phyloP scores from a whole-genome alignment of 2,113 vertebrate species.

The Rousettus leschenaultii region DNA sequence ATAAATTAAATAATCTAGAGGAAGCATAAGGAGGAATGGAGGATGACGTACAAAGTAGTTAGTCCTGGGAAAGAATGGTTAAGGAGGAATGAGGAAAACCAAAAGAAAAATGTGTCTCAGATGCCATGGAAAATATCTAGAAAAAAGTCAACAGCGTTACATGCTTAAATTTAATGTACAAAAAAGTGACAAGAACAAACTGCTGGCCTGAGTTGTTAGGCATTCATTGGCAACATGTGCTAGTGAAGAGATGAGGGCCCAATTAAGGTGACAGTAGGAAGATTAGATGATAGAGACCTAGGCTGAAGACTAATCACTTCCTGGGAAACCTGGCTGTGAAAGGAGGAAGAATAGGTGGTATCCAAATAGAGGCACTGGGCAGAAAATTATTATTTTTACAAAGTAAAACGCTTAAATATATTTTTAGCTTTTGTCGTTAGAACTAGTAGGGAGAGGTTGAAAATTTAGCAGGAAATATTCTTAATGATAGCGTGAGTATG shows the following conservation, averaged over 20 bases:
- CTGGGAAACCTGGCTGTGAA: background rate
- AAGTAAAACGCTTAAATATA: background rate
- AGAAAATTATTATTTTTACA: slow-evolving; percentile 45
- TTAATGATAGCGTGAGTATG: slow-evolving; percentile 22
- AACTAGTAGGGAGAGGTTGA: background rate
- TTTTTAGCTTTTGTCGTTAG: slow-evolving; percentile 22
- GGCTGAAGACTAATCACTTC: background rate
- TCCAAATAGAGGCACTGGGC: background rate
- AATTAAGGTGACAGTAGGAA: background rate
- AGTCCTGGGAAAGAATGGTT: background rate
- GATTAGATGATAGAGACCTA: background rate
- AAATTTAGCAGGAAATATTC: slow-evolving; percentile 48
- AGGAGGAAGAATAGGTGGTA: background rate
- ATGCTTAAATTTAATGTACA: background rate
- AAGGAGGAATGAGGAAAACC: background rate
- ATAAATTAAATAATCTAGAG: background rate
- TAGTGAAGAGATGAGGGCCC: background rate
- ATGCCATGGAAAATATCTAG: background rate
- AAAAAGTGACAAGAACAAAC: background rate
- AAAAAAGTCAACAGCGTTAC: background rate
- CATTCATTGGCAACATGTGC: background rate
- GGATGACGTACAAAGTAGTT: background rate
- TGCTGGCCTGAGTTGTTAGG: background rate
- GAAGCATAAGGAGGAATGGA: background rate
- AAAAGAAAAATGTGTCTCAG: background rate